A percentile compares a stretch with the other conserved stretches of the same genome.
phyloP scores from a whole-genome alignment of 1,140 invertebrate genomes.

The Drosophila pallidifrons region DNA sequence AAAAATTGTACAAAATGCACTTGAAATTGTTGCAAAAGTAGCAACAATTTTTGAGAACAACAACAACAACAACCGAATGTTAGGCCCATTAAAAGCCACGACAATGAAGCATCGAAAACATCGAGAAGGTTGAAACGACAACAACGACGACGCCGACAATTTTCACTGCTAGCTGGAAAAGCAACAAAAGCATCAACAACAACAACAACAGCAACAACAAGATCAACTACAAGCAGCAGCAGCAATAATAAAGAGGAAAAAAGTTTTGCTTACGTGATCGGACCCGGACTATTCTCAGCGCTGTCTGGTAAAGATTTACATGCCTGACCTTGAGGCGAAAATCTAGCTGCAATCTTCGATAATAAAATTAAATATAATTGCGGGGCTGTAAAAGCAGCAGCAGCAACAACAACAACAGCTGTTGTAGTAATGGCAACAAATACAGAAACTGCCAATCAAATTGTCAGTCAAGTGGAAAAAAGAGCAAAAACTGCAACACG shows the following conservation, averaged over 20 bases:
- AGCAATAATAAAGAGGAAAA: conserved; percentile 37
- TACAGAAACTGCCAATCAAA: conserved; percentile 80
- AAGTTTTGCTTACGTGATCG: conserved; percentile 76
- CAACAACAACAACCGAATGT: conserved; percentile 48
- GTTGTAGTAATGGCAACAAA: conserved; percentile 45
- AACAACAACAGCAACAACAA: conserved; percentile 7
- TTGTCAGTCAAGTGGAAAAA: conserved; percentile 80
- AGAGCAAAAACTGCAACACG: conserved; percentile 77
- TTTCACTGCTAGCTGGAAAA: conserved; percentile 56
- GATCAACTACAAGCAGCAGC: not conserved
- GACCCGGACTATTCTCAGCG: conserved; percentile 45
- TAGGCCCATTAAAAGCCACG: conserved; percentile 71
- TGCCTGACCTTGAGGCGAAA: conserved; percentile 79
- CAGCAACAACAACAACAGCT: conserved; percentile 40
- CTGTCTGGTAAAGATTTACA: conserved; percentile 75
- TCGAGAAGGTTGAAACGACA: conserved; percentile 35
- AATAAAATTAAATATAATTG: conserved; percentile 84
- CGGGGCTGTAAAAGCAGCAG: conserved; percentile 64
- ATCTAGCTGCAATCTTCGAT: conserved; percentile 82
- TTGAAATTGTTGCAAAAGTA: conserved; percentile 38
- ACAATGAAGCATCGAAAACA: conserved; percentile 62
- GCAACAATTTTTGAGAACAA: conserved; percentile 31
- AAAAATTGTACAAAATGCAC: conserved; percentile 37
- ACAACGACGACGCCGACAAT: conserved; percentile 35
- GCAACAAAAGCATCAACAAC: conserved; percentile 18